phyloP scores from a whole-genome alignment of 2,797 vertebrate species.

The Cryptoprocta ferox region DNA sequence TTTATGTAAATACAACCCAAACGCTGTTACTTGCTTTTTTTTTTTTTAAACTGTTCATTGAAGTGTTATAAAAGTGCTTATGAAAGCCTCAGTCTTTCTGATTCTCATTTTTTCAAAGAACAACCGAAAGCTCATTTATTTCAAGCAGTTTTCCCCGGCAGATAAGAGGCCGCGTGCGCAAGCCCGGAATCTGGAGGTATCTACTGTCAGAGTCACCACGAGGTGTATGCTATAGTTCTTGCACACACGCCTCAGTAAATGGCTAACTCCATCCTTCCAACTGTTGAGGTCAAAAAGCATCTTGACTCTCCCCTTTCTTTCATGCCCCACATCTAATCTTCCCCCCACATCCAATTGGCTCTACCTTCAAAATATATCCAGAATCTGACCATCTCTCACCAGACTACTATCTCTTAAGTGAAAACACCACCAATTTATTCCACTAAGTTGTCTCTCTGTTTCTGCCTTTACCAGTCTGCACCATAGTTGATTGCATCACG shows the following conservation, averaged over 20 bases:
- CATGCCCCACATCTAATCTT: neutral
- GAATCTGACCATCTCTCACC: neutral
- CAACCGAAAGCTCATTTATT: neutral
- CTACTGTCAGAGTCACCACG: neutral
- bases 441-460: neutral
- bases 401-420: neutral
- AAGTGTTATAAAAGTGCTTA: neutral
- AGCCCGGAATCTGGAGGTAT: neutral
- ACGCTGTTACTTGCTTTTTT: neutral
- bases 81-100: constrained; percentile 8
- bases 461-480: too few species aligned
- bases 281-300: neutral
- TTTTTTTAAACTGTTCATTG: neutral
- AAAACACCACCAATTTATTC: neutral
- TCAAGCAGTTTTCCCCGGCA: neutral
- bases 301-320: neutral
- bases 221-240: neutral
- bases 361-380: neutral
- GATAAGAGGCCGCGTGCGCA: neutral
- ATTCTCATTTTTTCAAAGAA: neutral
- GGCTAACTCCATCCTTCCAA: neutral
- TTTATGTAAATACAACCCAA: neutral
- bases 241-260: neutral
- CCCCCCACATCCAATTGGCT: neutral
- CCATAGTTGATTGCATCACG: accelerated